Percentiles rank a stretch among this genome's conserved stretches.
Evolutionary conservation across 2,113 vertebrate genomes (phyloP).

Genomic region (Crotalus tigris): DNA sequence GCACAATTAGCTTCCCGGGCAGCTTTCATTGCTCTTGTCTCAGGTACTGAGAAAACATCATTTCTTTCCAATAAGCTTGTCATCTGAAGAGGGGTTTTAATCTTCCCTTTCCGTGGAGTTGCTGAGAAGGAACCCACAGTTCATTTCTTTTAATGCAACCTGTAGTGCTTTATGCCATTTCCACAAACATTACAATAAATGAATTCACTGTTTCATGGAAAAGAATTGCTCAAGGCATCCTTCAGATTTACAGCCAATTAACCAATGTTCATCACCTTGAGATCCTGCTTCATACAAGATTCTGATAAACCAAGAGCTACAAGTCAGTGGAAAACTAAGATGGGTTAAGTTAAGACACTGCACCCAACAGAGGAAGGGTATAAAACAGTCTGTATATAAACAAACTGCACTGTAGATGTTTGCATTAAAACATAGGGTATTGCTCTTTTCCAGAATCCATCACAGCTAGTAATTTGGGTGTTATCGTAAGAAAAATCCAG

Average conservation of each 20-base stretch:
- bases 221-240: neutral
- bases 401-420: neutral
- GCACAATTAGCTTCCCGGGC: constrained; percentile 8
- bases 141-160: neutral
- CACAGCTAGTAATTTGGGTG: neutral
- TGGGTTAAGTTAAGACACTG: neutral
- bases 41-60: neutral
- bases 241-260: neutral
- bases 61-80: constrained; percentile 63
- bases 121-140: constrained; percentile 57
- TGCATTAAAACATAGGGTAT: neutral
- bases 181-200: neutral
- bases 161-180: neutral
- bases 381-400: neutral
- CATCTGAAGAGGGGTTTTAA: constrained; percentile 77
- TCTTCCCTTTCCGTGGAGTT: constrained; percentile 62
- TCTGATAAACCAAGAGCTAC: neutral
- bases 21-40: constrained; percentile 36
- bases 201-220: neutral
- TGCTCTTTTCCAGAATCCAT: neutral
- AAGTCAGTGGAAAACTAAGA: neutral
- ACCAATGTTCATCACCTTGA: neutral
- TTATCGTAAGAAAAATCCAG: neutral
- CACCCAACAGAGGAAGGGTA: neutral
- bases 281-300: neutral